These are phyloP conservation scores for Synaphobranchus kaupii DNA, from an alignment of 2,797 vertebrate species.

Conservation along the genomic window DNA sequence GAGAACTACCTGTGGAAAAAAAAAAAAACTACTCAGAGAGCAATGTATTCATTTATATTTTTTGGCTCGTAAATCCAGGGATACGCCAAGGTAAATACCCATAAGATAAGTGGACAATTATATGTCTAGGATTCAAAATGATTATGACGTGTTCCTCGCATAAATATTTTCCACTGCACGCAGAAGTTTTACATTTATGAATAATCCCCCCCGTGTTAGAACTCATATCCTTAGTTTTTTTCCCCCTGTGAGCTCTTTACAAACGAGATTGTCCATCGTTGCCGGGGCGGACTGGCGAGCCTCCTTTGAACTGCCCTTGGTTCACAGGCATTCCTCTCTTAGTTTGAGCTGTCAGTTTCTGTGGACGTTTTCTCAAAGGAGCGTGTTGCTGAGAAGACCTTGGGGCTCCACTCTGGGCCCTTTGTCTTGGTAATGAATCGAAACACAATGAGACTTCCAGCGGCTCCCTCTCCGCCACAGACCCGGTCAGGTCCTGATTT, in stretches of 20 bases:
- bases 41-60: background rate
- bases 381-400: conserved; percentile 64
- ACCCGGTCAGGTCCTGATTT: conserved; percentile 53
- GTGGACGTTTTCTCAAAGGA: conserved; percentile 71
- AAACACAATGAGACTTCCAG: conserved; percentile 79
- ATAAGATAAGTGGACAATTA: background rate
- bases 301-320: conserved; percentile 66
- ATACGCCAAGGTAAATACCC: conserved; percentile 2
- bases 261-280: conserved; percentile 67
- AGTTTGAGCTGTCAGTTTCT: conserved; percentile 81
- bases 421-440: conserved; percentile 87
- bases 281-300: conserved; percentile 57
- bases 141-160: background rate
- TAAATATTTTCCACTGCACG: background rate
- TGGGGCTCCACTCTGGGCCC: conserved; percentile 67
- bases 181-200: background rate
- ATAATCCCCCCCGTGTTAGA: background rate
- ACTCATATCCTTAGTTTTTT: background rate
- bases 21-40: background rate
- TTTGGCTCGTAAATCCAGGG: background rate
- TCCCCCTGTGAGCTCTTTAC: background rate
- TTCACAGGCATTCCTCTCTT: conserved; percentile 80
- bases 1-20: background rate
- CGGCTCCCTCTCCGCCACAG: conserved; percentile 44
- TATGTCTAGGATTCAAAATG: background rate